A percentile compares a stretch with the other conserved stretches of the same genome.
phyloP scores from a whole-genome alignment of 2,113 vertebrate species.

The Neomonachus schauinslandi region DNA sequence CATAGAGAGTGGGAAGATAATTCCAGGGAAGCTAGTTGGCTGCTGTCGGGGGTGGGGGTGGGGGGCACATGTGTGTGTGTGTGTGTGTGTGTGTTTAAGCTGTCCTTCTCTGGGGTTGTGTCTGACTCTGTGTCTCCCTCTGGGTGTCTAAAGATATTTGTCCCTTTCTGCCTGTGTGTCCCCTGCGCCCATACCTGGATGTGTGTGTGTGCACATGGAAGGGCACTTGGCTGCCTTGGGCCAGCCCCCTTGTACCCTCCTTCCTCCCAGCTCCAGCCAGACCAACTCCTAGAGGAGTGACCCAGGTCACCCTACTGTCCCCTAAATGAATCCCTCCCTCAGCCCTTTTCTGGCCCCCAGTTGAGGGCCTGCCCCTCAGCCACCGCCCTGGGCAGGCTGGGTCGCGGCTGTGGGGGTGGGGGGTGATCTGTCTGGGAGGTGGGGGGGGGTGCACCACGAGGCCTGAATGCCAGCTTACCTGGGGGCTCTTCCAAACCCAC shows the following conservation, averaged over 20 bases:
- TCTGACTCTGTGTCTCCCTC: background rate
- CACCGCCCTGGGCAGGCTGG: background rate
- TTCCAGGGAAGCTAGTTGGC: background rate
- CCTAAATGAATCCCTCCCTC: background rate
- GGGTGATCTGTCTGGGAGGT: background rate
- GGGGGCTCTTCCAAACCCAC: background rate
- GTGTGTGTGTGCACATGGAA: rapidly evolving
- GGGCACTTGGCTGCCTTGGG: rapidly evolving
- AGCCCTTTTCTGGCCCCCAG: background rate
- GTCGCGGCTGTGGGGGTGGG: rapidly evolving
- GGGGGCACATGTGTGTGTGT: background rate
- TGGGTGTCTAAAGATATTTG: no score
- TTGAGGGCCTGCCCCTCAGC: background rate
- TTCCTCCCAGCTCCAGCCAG: background rate
- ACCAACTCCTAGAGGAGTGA: background rate
- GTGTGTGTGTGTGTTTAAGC: background rate
- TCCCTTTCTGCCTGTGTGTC: no score
- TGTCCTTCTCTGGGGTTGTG: background rate
- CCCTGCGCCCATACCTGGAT: background rate
- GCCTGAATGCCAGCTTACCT: background rate
- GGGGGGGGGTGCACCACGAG: background rate
- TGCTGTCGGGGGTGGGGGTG: rapidly evolving
- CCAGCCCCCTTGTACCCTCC: background rate
- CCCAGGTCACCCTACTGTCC: background rate
- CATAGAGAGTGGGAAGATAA: background rate